These are phyloP conservation scores for Poecile atricapillus DNA, from an alignment of 2,113 vertebrate genomes.

Conservation along the genomic window DNA sequence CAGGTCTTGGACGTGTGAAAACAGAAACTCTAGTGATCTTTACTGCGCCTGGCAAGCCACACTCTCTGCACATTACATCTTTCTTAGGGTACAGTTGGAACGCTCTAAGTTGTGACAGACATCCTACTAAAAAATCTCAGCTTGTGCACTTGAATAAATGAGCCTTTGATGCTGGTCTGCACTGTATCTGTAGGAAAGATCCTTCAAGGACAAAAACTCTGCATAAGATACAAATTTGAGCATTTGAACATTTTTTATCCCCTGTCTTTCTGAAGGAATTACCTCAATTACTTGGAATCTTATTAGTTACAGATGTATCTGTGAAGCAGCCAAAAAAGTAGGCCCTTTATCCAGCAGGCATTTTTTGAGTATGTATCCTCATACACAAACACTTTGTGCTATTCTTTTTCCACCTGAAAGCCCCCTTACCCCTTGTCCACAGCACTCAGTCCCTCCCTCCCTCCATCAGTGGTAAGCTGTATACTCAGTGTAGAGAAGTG, in stretches of 20 bases:
- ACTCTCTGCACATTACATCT: not conserved
- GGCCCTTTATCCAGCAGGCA: not conserved
- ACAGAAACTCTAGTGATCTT: not conserved
- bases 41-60: not conserved
- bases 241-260: not conserved
- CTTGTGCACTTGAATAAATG: not conserved
- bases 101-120: not conserved
- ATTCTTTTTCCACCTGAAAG: not conserved
- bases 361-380: not conserved
- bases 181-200: not conserved
- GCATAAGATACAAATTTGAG: not conserved
- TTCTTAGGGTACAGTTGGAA: not conserved
- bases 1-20: not conserved
- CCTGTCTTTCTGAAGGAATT: not conserved
- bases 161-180: not conserved
- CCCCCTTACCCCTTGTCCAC: accelerated
- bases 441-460: not conserved
- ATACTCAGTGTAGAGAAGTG: not conserved
- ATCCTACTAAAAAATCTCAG: not conserved
- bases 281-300: not conserved
- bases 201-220: not conserved
- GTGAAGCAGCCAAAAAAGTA: not conserved
- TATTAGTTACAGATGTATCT: not conserved
- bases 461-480: not conserved
- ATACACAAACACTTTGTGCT: not conserved